Conservation (phyloP, 2,113 vertebrate species). For the Aphelocoma coerulescens region DNA sequence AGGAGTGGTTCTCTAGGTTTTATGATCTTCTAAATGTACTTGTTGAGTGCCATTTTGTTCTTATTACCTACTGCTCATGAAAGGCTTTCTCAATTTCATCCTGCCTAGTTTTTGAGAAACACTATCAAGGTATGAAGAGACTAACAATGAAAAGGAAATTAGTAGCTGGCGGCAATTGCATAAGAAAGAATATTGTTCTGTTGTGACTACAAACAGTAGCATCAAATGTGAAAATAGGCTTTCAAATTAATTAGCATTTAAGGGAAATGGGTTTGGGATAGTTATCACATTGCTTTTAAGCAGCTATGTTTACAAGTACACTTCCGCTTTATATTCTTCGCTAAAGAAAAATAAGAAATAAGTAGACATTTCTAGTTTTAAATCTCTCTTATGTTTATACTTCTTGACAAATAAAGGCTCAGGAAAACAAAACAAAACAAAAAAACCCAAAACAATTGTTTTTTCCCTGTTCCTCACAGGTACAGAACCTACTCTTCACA, state of each 20-base stretch:
- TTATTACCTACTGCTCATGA: background rate
- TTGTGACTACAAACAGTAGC: background rate
- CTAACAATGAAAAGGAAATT: background rate
- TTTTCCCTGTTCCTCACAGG: background rate
- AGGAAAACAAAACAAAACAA: background rate
- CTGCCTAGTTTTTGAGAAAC: background rate
- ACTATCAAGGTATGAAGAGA: background rate
- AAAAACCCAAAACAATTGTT: background rate
- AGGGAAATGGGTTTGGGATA: background rate
- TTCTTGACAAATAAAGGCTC: background rate
- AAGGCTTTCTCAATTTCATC: background rate
- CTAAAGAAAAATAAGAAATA: background rate
- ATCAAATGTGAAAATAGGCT: background rate
- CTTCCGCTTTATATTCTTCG: background rate
- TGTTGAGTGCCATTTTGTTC: background rate
- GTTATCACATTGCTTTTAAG: background rate
- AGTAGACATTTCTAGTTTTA: background rate
- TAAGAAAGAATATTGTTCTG: background rate
- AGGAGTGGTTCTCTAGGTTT: background rate
- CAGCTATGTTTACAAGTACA: background rate
- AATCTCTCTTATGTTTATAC: background rate
- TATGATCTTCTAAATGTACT: background rate
- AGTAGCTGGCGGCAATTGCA: background rate
- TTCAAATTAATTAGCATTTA: constrained; percentile 26
- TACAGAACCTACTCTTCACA: background rate